Conservation (phyloP, 2,797 vertebrate species). For the Xiphophorus birchmanni region DNA sequence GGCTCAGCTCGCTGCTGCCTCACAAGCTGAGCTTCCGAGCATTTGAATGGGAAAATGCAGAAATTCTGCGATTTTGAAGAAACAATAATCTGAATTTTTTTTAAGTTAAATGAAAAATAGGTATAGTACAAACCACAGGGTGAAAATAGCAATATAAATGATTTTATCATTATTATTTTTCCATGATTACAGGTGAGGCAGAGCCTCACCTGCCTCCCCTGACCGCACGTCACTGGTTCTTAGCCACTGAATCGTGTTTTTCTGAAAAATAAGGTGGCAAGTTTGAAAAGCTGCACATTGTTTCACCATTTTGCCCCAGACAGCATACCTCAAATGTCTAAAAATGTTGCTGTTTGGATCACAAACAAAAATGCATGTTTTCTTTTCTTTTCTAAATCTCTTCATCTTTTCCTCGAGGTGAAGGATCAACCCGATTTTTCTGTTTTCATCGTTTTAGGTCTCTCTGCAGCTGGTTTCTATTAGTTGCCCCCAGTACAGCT, state of each 20-base stretch:
- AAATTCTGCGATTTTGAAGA: too few relatives aligned
- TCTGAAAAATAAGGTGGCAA: background rate
- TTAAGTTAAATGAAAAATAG: too few relatives aligned
- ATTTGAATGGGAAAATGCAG: too few relatives aligned
- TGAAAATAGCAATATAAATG: too few relatives aligned
- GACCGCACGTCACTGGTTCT: too few relatives aligned
- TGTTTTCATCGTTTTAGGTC: constrained; percentile 5
- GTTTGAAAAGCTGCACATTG: background rate
- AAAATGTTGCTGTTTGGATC: background rate
- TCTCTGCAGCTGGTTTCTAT: constrained; percentile 5
- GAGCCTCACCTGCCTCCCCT: too few relatives aligned
- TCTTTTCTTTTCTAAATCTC: background rate
- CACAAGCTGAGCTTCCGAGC: too few relatives aligned
- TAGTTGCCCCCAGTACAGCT: background rate
- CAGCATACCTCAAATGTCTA: background rate
- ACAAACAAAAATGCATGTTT: background rate
- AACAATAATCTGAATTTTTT: too few relatives aligned
- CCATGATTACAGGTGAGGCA: too few relatives aligned
- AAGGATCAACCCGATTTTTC: background rate
- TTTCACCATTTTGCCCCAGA: background rate
- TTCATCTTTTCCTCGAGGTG: background rate
- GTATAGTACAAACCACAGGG: too few relatives aligned
- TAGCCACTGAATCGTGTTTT: background rate
- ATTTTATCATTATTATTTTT: too few relatives aligned
- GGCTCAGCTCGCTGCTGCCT: too few relatives aligned